Evolutionary conservation across 2,797 vertebrate species (phyloP).

Genomic region (Acanthis flammea): DNA sequence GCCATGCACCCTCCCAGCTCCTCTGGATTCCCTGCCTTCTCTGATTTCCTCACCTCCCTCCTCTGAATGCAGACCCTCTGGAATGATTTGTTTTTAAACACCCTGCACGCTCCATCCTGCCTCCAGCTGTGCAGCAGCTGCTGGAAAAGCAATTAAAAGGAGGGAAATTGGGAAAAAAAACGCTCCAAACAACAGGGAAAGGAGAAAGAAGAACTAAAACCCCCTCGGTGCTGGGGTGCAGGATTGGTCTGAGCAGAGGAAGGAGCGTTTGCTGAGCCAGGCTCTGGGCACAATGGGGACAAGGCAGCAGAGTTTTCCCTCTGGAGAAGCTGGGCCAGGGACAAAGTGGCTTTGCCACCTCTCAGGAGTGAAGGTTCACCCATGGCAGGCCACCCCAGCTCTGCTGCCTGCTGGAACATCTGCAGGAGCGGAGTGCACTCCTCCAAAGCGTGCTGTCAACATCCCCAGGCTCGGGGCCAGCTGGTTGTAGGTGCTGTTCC

Average conservation of each 20-base stretch:
- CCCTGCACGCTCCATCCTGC: background rate
- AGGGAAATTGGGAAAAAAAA: background rate
- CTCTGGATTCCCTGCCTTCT: background rate
- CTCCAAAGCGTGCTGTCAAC: fast-evolving
- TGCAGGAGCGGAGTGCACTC: fast-evolving
- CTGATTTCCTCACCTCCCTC: background rate
- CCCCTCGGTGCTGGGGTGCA: fast-evolving
- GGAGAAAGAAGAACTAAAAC: background rate
- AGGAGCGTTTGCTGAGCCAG: background rate
- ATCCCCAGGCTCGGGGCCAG: background rate
- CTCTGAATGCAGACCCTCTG: background rate
- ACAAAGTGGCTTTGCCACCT: background rate
- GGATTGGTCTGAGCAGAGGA: background rate
- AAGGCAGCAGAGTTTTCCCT: background rate
- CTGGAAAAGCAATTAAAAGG: slow-evolving; percentile 21
- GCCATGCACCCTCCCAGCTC: background rate
- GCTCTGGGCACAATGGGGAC: background rate
- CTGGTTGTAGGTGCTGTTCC: background rate
- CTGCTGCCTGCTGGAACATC: background rate
- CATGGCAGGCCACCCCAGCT: background rate
- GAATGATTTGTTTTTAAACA: background rate
- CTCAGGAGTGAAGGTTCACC: fast-evolving
- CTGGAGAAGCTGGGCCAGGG: background rate
- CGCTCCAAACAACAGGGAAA: background rate
- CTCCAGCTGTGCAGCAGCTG: slow-evolving; percentile 9